Evolutionary conservation across 2,888 invertebrate genomes (phyloP), one percentile per base, ranked within the genome.

Genomic region (Athalia circularis): DNA sequence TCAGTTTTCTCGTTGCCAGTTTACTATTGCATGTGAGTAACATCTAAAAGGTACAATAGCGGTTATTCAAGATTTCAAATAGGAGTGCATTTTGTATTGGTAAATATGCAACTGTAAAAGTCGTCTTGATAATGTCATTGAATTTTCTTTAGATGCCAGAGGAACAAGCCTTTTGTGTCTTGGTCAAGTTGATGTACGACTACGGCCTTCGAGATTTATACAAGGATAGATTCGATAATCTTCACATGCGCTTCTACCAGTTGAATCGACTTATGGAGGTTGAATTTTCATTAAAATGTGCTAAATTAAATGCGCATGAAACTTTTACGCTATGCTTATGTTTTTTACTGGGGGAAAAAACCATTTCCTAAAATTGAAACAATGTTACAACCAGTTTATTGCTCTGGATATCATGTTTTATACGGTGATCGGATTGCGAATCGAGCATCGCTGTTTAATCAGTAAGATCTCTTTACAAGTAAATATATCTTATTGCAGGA

Each of bases 1-100:
- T 99, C 80, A 99, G 99, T 90, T 99, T 99, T 91, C 92, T 99
- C 59, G 98, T 98, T 57, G 99, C 99, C 80, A 98, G 99, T 75
- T 92, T 99, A 79, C 92, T 99, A 50, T 92, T 99, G 81, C 99
- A 99, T 90, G 99, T 99, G 90, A 94, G 95, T 93, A 29, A 64
- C 45, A 15, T n/a, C n/a, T 43, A 65, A 0, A 7, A 52, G 50
- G 29, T 29, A 29, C 29, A 29, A 29, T 29, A 29, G 29, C 29
- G 29, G n/a, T 50, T 64, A 5, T 45, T 50, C 62, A 65, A 50
- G 70, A 7, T 29, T 29, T 45, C 45, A 8, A 9, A 9, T 80
- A n/a, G 48, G 47, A 47, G 11, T n/a, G 54, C 72, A 13, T 29
- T 9, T 52, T 11, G 48, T 11, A 48, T 43, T 47, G 47, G 13